phyloP scores from a whole-genome alignment of 92 coral and sea anemone species.

The Porites divaricata region DNA sequence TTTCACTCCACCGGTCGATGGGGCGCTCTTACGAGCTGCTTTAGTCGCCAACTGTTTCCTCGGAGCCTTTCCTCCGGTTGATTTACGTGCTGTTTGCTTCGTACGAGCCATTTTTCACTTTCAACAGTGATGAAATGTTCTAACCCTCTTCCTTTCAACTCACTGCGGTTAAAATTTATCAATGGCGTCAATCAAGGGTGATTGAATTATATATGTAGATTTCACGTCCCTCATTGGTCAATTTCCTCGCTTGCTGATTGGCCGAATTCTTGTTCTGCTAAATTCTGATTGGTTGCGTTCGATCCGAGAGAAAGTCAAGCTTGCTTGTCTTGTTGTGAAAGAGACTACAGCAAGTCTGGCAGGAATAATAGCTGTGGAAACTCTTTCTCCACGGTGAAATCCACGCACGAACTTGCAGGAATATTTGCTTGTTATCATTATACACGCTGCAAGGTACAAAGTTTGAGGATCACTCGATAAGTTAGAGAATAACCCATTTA shows the following conservation, averaged over 20 bases:
- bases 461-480: too few species aligned
- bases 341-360: neutral
- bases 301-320: conserved; percentile 89
- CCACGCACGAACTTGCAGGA: neutral
- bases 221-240: conserved; percentile 61
- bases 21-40: conserved; percentile 99
- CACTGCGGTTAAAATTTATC: conserved; percentile 14
- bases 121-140: neutral
- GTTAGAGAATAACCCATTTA: too few species aligned
- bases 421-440: too few species aligned
- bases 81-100: conserved; percentile 95
- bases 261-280: conserved; percentile 16
- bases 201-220: conserved; percentile 57
- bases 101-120: conserved; percentile 87
- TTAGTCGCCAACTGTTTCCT: conserved; percentile 96
- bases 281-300: conserved; percentile 87
- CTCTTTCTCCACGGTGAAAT: too few species aligned
- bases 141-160: neutral
- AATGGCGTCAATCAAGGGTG: conserved; percentile 37
- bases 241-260: conserved; percentile 54
- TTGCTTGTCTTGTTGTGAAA: conserved; percentile 39
- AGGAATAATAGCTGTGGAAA: neutral
- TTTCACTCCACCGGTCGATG: conserved; percentile 98
- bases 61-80: conserved; percentile 99
- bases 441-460: too few species aligned